A percentile compares a stretch with the other conserved stretches of the same genome.
Evolutionary conservation across 2,113 vertebrate species (phyloP).

Genomic region (Colossoma macropomum): DNA sequence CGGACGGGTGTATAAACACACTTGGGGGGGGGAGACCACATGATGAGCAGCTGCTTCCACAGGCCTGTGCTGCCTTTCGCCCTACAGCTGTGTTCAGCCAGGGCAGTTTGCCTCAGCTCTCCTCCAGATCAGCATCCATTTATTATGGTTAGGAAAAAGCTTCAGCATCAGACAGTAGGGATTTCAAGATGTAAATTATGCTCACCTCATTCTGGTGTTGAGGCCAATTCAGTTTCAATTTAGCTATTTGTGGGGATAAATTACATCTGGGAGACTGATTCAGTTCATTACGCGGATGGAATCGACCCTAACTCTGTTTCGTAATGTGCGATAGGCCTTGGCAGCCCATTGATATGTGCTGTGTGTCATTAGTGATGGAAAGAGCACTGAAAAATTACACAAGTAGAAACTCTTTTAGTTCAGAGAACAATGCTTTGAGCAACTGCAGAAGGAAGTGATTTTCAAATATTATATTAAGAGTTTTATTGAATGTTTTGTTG

Average conservation of each 20-base stretch:
- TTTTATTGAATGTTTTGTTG: too few relatives aligned
- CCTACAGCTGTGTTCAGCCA: conserved; percentile 16
- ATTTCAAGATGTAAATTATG: background rate
- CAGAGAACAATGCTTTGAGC: background rate
- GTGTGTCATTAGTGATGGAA: background rate
- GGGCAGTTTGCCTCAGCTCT: conserved; percentile 1
- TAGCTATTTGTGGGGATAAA: conserved; percentile 21
- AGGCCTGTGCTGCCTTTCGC: background rate
- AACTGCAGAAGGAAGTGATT: background rate
- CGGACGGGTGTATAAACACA: background rate
- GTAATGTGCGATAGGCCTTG: background rate
- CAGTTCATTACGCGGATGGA: conserved; percentile 6
- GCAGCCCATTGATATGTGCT: background rate
- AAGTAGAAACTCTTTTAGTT: conserved; percentile 1
- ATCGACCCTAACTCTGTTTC: conserved; percentile 2
- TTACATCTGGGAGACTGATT: conserved; percentile 9
- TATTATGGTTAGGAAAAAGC: conserved; percentile 26
- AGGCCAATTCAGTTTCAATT: conserved; percentile 9
- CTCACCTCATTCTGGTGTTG: conserved; percentile 9
- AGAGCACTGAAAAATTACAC: background rate
- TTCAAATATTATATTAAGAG: too few relatives aligned
- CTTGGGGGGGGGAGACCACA: background rate
- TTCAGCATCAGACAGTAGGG: conserved; percentile 23
- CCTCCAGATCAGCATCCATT: conserved; percentile 21
- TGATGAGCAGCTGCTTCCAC: conserved; percentile 22